Conservation (phyloP, 2,113 vertebrate genomes). For the Lathamus discolor region DNA sequence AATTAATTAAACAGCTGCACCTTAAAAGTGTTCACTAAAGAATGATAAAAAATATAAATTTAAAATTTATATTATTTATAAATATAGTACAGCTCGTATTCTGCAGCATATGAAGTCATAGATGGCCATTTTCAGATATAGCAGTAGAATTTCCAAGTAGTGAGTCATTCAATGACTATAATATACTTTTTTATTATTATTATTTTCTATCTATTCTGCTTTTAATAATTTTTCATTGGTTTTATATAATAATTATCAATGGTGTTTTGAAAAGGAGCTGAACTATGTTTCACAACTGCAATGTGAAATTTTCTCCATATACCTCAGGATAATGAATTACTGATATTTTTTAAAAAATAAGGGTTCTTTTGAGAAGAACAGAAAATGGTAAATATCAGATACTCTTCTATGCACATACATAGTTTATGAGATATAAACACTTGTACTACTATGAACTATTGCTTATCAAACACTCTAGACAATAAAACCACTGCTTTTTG, state of each 20-base stretch:
- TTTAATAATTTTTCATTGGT: not conserved
- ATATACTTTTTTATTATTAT: not conserved
- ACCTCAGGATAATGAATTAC: not conserved
- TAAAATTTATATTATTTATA: not conserved
- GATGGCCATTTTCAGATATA: not conserved
- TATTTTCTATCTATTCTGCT: not conserved
- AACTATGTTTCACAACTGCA: not conserved
- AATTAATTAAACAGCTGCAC: constrained; percentile 17
- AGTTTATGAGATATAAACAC: not conserved
- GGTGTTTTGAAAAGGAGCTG: not conserved
- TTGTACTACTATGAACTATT: not conserved
- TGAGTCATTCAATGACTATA: not conserved
- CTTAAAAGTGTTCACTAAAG: not conserved
- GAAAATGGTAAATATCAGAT: not conserved
- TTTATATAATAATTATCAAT: not conserved
- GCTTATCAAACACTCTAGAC: not conserved
- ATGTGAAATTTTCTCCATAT: not conserved
- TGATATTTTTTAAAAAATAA: not conserved
- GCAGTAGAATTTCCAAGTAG: not conserved
- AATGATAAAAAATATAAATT: not conserved
- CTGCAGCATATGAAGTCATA: not conserved
- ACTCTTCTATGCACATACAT: not conserved
- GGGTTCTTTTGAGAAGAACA: not conserved
- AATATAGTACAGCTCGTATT: not conserved
- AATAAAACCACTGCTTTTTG: not conserved